Conservation (phyloP, 2,113 vertebrate genomes). For the Podilymbus podiceps region DNA sequence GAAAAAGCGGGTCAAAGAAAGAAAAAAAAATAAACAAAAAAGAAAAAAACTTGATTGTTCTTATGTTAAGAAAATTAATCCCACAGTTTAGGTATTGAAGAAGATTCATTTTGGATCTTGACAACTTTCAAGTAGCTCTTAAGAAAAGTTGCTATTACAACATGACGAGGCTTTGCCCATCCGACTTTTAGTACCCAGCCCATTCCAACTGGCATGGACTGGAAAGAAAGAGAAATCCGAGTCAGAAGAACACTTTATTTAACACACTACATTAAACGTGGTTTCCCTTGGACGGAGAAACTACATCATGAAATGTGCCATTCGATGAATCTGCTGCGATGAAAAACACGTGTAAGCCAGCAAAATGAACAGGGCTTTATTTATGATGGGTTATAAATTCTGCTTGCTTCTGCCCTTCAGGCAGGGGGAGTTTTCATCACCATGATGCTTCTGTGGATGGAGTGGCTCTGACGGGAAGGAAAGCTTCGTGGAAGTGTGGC, state of each 20-base stretch:
- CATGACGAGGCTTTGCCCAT: neutral
- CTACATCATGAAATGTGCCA: neutral
- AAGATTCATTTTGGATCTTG: neutral
- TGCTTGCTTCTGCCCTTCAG: neutral
- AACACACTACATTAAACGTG: slow-evolving; percentile 19
- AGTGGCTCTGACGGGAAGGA: neutral
- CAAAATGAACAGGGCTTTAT: neutral
- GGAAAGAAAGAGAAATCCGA: slow-evolving; percentile 12
- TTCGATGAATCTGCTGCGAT: neutral
- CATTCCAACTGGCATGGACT: neutral
- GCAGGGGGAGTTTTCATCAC: neutral
- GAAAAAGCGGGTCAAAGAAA: neutral
- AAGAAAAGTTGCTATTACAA: neutral
- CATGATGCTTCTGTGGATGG: neutral
- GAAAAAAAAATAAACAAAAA: too few species aligned
- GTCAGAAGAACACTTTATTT: slow-evolving; percentile 29
- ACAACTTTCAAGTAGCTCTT: neutral
- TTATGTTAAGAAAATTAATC: neutral
- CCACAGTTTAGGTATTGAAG: neutral
- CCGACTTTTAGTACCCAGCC: neutral
- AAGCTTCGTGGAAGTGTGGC: neutral
- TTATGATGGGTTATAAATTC: neutral
- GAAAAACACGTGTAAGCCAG: neutral
- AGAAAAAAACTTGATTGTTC: neutral
- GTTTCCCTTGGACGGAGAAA: slow-evolving; percentile 32